These are phyloP conservation scores for Merodon equestris DNA, from an alignment of 2,888 invertebrate species.

Conservation along the genomic window DNA sequence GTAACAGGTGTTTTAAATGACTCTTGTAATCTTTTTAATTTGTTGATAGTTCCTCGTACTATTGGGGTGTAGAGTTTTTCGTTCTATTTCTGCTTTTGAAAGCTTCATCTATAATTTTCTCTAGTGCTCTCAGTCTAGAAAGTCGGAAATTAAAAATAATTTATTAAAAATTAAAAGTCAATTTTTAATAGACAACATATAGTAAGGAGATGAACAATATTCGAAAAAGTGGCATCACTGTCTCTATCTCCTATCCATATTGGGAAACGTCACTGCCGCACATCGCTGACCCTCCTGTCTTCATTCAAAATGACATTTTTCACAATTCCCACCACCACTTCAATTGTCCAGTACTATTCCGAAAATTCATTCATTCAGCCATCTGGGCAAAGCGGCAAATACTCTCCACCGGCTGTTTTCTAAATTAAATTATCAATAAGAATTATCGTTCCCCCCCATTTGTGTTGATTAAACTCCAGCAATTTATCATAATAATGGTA, in stretches of 20 bases:
- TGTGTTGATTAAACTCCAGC: constrained; percentile 23
- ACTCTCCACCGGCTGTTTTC: constrained; percentile 24
- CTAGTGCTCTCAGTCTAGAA: no score
- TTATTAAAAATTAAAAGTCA: no score
- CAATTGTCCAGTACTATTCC: constrained; percentile 9
- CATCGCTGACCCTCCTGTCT: constrained; percentile 5
- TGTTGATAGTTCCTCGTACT: no score
- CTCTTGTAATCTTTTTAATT: no score
- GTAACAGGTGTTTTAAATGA: no score
- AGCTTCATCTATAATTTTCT: no score
- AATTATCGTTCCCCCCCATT: background rate
- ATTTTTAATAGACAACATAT: no score
- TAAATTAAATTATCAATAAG: constrained; percentile 17
- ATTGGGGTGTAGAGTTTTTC: no score
- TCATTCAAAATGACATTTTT: constrained; percentile 20
- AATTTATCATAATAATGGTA: constrained; percentile 39
- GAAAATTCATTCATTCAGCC: constrained; percentile 3
- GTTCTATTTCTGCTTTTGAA: no score
- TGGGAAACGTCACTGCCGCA: background rate
- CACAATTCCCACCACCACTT: constrained; percentile 15
- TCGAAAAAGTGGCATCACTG: constrained; percentile 9
- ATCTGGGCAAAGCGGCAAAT: constrained; percentile 6
- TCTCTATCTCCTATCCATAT: constrained; percentile 20
- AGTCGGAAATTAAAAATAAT: no score
- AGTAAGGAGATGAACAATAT: no score